Evolutionary conservation across 2,888 invertebrate genomes (phyloP), one percentile per base, ranked within the genome.

Genomic region (Dynastes grantii): DNA sequence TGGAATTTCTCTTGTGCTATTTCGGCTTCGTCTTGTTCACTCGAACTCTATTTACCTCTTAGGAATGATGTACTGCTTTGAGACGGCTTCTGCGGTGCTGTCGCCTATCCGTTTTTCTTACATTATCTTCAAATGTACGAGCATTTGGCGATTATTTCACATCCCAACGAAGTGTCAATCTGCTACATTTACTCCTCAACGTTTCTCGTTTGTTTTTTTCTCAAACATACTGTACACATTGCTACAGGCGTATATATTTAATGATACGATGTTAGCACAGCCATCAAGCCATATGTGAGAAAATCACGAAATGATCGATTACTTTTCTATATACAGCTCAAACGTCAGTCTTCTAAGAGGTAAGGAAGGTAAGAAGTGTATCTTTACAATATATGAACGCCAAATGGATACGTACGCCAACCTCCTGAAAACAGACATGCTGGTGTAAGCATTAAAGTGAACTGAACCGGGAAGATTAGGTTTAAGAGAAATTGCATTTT

Each of bases 21-120:
- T 61, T 63, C 73, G 61, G 73, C 61, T 75, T 16, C n/a, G 53
- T 22, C 32, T 32, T 45, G 40, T 40, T 75, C 45, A 22, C 73
- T 11, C 73, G 61, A 75, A 71, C 53, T 29, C 45, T 75, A 40
- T 75, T 61, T 61, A 75, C 63, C 73, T 75, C 49, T 75, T 75
- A 63, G 73, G 61, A 61, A 61, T 75, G 73, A 75, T 61, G 73
- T 75, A 75, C 61, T 61, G 61, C 45, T 61, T 61, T 45, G 61
- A 61, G 49, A 61, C 11, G 40, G 16, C 63, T 61, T 75, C 61
- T 75, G 40, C 29, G 58, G 11, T 40, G 61, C 16, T 16, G 73
- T 58, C 9, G 37, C 63, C 73, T 61, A 75, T 61, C 61, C 29
- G 73, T 63, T 75, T 75, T 61, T 27, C 73, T 75, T 75, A 58